phyloP scores from a whole-genome alignment of 1,140 invertebrate species.

The Neodiprion virginianus region DNA sequence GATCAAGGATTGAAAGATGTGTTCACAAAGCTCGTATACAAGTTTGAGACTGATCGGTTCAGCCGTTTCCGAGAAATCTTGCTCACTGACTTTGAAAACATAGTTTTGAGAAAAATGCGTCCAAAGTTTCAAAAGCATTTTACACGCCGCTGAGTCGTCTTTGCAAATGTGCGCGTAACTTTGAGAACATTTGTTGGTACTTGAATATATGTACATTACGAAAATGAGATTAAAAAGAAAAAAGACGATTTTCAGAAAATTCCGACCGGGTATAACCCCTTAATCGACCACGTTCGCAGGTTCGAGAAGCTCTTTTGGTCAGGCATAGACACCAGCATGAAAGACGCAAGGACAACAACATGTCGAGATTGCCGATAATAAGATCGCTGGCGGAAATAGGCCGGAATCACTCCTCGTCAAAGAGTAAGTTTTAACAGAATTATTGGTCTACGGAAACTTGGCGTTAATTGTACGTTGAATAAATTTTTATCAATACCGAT shows the following conservation, averaged over 20 bases:
- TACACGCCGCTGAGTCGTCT: too few species aligned
- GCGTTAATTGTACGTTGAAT: too few species aligned
- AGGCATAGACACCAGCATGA: constrained; percentile 96
- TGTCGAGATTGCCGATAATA: constrained; percentile 91
- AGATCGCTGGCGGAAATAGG: constrained; percentile 96
- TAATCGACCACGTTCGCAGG: constrained; percentile 47
- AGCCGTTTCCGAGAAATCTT: too few species aligned
- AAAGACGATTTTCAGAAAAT: neutral
- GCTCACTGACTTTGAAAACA: too few species aligned
- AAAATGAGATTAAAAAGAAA: neutral
- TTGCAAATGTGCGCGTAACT: neutral
- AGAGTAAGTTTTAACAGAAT: constrained; percentile 78
- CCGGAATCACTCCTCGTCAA: constrained; percentile 92
- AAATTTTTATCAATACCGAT: too few species aligned
- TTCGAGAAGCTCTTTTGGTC: constrained; percentile 86
- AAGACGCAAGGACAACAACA: constrained; percentile 77
- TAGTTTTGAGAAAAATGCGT: too few species aligned
- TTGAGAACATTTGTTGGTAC: neutral
- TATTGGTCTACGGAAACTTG: neutral
- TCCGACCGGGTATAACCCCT: neutral
- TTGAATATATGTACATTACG: too few species aligned
- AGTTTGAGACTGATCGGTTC: too few species aligned
- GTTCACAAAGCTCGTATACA: too few species aligned
- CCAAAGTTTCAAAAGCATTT: neutral
- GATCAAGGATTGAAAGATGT: too few species aligned